Evolutionary conservation across 1,140 invertebrate species (phyloP).

Genomic region (Brachionus rubens): DNA sequence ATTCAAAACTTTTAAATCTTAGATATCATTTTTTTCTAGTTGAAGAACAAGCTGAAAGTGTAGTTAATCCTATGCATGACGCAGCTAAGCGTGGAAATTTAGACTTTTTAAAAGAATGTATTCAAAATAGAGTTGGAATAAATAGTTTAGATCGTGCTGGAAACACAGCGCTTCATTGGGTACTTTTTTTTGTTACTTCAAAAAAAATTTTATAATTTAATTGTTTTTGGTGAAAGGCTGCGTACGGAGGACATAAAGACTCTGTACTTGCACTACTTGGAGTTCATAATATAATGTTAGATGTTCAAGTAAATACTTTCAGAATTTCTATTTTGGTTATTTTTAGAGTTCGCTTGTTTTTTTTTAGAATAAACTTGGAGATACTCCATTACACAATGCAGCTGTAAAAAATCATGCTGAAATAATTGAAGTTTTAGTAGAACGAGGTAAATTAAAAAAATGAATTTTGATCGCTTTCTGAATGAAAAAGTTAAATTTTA

Average conservation of each 20-base stretch:
- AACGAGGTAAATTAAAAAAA: background rate
- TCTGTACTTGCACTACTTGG: constrained; percentile 7
- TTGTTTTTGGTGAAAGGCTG: background rate
- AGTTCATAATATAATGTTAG: background rate
- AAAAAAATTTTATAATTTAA: background rate
- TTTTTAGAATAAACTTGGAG: constrained; percentile 42
- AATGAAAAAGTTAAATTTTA: background rate
- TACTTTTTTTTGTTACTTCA: background rate
- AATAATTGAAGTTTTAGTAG: constrained; percentile 20
- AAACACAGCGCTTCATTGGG: constrained; percentile 68
- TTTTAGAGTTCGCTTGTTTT: too few species aligned
- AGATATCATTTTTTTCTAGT: background rate
- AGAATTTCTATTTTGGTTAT: background rate
- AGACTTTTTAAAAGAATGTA: constrained; percentile 16
- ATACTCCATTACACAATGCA: constrained; percentile 22
- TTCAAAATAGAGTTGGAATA: constrained; percentile 13
- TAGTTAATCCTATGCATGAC: constrained; percentile 27
- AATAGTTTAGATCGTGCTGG: constrained; percentile 59
- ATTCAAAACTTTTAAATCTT: background rate
- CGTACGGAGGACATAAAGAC: constrained; percentile 20
- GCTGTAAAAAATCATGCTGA: constrained; percentile 28
- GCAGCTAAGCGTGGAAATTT: constrained; percentile 39
- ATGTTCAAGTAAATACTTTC: background rate
- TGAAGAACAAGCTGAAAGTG: constrained; percentile 12
- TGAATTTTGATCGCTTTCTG: background rate